Evolutionary conservation across 2,888 invertebrate species (phyloP), one percentile per base, ranked within the genome.

Genomic region (Pharmacophagus antenor): DNA sequence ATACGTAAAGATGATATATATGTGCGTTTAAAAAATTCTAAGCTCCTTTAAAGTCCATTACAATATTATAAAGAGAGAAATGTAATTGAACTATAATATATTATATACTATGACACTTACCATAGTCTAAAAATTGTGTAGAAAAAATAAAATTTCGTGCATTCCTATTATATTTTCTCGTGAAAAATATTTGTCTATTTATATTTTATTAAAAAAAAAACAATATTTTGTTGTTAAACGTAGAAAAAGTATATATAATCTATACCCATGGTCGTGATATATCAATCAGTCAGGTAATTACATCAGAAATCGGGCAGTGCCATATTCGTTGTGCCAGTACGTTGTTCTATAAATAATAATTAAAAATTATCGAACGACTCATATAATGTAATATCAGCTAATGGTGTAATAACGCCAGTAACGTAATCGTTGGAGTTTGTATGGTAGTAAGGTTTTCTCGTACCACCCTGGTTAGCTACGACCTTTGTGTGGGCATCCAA

Each of bases 11-110:
- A 7, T 15, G n/a, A 51, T 46, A 12, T 37, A 41, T 60, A 56
- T 56, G 60, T 56, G 60, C 56, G 56, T 60, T 61, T 41, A 37
- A 50, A 50, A 47, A 37, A 5, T 8, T 21, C 44, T 56, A 60
- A 60, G 55, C 55, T 60, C 60, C 18, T 60, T 50, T 50, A 27
- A n/a, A 27, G 41, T 53, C 5, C 18, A 1, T 23, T 37, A 46
- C n/a, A n/a, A 49, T 17, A 18, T 49, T 37, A 55, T 15, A 12
- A 48, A 15, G 12, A 15, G 42, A 42, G 17, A 42, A 44, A 21
- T 20, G 6, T 31, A 51, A 51, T 51, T 37, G 50, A 31, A 31
- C n/a, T 48, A 21, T 48, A 23, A 6, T 23, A 12, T 23, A 15
- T 18, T 44, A 41, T 41, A 41, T 41, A 21, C 27, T 27, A 6